phyloP scores from a whole-genome alignment of 2,888 invertebrate species.

The Colletes collaris region DNA sequence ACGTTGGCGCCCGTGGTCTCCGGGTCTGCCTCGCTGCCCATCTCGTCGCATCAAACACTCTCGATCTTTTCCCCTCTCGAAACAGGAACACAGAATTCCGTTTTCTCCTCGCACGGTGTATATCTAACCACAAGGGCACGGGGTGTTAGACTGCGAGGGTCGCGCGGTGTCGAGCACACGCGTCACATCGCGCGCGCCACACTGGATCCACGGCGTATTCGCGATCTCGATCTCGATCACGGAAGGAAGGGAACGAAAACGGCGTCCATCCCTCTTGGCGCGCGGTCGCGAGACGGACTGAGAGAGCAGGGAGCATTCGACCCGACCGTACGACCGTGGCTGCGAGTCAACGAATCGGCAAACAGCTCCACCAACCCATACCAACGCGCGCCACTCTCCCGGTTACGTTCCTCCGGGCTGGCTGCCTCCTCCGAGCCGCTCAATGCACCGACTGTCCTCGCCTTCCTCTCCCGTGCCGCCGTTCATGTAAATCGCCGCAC shows the following conservation, averaged over 20 bases:
- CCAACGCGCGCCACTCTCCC: constrained; percentile 22
- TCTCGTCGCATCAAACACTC: constrained; percentile 57
- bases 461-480: constrained; percentile 31
- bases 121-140: neutral
- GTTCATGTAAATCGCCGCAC: constrained; percentile 48
- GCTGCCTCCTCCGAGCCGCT: constrained; percentile 17
- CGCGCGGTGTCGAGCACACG: constrained; percentile 13
- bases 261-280: constrained; percentile 56
- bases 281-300: constrained; percentile 75
- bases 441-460: constrained; percentile 68
- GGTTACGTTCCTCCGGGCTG: constrained; percentile 6
- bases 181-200: constrained; percentile 35
- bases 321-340: constrained; percentile 46
- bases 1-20: constrained; percentile 81
- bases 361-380: constrained; percentile 34
- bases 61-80: constrained; percentile 12
- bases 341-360: constrained; percentile 58
- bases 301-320: constrained; percentile 50
- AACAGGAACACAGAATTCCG: constrained; percentile 2
- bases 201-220: constrained; percentile 10
- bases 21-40: constrained; percentile 75
- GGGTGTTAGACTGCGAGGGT: neutral
- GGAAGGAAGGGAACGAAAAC: constrained; percentile 45
- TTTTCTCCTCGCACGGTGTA: neutral
- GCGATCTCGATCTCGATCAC: constrained; percentile 20